A percentile compares a stretch with the other conserved stretches of the same genome.
Conservation (phyloP, 2,888 invertebrate species). For the Leucozona laternaria region DNA sequence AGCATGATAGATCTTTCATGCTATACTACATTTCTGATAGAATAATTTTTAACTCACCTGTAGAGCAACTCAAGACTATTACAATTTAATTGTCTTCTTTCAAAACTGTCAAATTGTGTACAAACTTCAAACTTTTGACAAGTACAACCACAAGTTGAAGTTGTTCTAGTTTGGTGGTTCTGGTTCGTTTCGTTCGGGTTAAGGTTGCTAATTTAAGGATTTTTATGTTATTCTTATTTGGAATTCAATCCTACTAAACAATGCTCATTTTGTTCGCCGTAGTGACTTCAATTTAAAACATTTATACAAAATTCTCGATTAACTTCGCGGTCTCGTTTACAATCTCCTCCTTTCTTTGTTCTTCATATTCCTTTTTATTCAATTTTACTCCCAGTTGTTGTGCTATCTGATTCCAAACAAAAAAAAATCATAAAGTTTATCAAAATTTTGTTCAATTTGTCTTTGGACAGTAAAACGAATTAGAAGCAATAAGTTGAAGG, state of each 20-base stretch:
- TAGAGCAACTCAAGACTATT: not conserved
- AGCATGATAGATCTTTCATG: not conserved
- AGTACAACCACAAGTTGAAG: not conserved
- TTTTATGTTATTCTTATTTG: not conserved
- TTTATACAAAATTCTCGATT: not conserved
- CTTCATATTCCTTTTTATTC: not conserved
- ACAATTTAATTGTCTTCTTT: not conserved
- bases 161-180: not conserved
- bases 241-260: not conserved
- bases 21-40: not conserved
- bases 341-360: not conserved
- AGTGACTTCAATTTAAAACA: not conserved
- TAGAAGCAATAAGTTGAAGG: not conserved
- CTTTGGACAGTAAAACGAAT: not conserved
- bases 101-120: not conserved
- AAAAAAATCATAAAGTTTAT: not conserved
- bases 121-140: not conserved
- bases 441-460: not conserved
- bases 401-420: not conserved
- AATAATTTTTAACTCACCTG: not conserved
- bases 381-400: not conserved
- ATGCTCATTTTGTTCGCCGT: not conserved
- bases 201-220: not conserved
- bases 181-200: not conserved
- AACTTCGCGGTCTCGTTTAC: not conserved